Evolutionary conservation across 2,888 invertebrate genomes (phyloP).

Genomic region (Leptogaster cylindrica): DNA sequence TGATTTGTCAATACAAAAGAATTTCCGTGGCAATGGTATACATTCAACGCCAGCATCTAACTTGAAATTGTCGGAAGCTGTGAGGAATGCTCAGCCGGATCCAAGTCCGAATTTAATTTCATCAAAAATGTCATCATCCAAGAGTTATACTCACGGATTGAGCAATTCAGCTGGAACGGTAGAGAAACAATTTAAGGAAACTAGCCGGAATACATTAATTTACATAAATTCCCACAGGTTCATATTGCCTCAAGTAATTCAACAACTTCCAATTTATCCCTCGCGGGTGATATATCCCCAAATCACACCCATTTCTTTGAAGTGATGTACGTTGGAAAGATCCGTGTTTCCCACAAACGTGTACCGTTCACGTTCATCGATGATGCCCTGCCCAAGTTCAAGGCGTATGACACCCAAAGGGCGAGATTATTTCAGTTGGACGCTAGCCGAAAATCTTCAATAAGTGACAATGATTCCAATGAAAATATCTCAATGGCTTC

Average conservation of each 20-base stretch:
- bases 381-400: constrained; percentile 85
- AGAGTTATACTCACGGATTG: constrained; percentile 61
- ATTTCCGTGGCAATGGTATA: constrained; percentile 52
- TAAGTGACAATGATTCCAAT: constrained; percentile 49
- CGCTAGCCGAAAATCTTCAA: constrained; percentile 46
- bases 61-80: constrained; percentile 59
- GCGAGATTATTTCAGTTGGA: constrained; percentile 56
- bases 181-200: constrained; percentile 35
- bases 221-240: constrained; percentile 49
- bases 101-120: constrained; percentile 59
- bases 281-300: constrained; percentile 74
- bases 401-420: constrained; percentile 78
- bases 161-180: constrained; percentile 61
- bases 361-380: constrained; percentile 85
- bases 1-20: constrained; percentile 53
- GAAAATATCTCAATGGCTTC: constrained; percentile 40
- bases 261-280: constrained; percentile 59
- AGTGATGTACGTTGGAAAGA: constrained; percentile 90
- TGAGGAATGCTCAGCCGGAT: constrained; percentile 59
- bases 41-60: constrained; percentile 61
- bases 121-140: constrained; percentile 60
- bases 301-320: constrained; percentile 90
- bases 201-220: background rate
- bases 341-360: constrained; percentile 84
- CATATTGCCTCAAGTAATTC: constrained; percentile 60